Evolutionary conservation across 2,888 invertebrate genomes (phyloP), one percentile per base, ranked within the genome.

Genomic region (Plebejus argus): DNA sequence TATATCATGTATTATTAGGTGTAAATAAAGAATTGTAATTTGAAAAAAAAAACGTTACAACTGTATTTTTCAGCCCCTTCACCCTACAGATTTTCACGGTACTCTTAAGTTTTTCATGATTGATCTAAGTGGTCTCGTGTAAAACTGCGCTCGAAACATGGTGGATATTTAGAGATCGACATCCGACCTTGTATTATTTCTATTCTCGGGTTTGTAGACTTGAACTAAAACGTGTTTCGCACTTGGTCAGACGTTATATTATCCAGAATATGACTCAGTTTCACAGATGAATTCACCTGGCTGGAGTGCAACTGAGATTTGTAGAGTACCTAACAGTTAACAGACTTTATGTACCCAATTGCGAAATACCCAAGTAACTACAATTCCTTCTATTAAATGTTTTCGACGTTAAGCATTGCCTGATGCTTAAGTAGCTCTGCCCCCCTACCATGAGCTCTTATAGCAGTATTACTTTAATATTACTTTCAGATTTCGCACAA

Each of bases 161-260:
- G 84, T 83, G 85, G 88, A 87, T 91, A 91, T 91, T 90, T 89
- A 82, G 81, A 91, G 90, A 87, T 84, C 85, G 89, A 86, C 91
- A 91, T 91, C 84, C 85, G 89, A 86, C 91, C 91, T 92, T 91
- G 91, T 84, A 82, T 88, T 91, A 90, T 90, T 90, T 88, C 82
- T 77, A 85, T 84, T 84, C 82, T 81, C 85, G 88, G 88, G 88
- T 86, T 85, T 85, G 83, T 84, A 84, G 81, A 85, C 83, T 83
- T 81, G 82, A 83, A 85, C 86, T 87, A 89, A 90, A 89, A 90
- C 90, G 89, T 84, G 88, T 86, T 83, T 82, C 78, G 81, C 80
- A 82, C 82, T 82, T 85, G 87, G 85, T 89, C 87, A 85, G 86
- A 88, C 88, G 83, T 66, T 28, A 70, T 70, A 53, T 56, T 53